phyloP scores from a whole-genome alignment of 2,888 invertebrate species.

The Galeruca laticollis region DNA sequence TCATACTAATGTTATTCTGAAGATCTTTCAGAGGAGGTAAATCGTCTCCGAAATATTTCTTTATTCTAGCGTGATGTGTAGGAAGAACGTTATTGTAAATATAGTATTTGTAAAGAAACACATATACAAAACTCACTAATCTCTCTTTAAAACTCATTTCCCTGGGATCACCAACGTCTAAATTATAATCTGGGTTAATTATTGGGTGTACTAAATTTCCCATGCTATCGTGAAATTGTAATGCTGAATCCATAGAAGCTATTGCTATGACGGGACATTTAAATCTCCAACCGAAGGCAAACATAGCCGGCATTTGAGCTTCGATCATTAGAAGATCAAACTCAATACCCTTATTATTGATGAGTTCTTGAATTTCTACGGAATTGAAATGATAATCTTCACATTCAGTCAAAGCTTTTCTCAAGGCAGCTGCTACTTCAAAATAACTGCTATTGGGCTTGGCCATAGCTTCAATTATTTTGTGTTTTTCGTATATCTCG shows the following conservation, averaged over 20 bases:
- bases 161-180: constrained; percentile 48
- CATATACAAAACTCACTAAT: constrained; percentile 49
- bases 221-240: constrained; percentile 54
- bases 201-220: constrained; percentile 61
- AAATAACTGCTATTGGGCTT: constrained; percentile 44
- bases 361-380: constrained; percentile 57
- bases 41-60: constrained; percentile 57
- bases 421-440: constrained; percentile 42
- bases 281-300: constrained; percentile 58
- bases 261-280: constrained; percentile 61
- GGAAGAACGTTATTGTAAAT: constrained; percentile 36
- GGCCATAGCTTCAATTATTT: constrained; percentile 38
- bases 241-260: constrained; percentile 57
- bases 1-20: constrained; percentile 57
- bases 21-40: constrained; percentile 53
- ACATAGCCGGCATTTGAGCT: constrained; percentile 53
- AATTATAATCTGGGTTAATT: constrained; percentile 58
- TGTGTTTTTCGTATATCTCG: constrained; percentile 46
- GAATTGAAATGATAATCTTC: constrained; percentile 48
- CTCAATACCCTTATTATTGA: constrained; percentile 53
- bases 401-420: constrained; percentile 41
- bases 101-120: constrained; percentile 21
- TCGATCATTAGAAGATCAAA: constrained; percentile 62
- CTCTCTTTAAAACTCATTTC: constrained; percentile 56
- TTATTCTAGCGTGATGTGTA: constrained; percentile 43